phyloP scores from a whole-genome alignment of 2,113 vertebrate genomes.

The Pelobates fuscus region DNA sequence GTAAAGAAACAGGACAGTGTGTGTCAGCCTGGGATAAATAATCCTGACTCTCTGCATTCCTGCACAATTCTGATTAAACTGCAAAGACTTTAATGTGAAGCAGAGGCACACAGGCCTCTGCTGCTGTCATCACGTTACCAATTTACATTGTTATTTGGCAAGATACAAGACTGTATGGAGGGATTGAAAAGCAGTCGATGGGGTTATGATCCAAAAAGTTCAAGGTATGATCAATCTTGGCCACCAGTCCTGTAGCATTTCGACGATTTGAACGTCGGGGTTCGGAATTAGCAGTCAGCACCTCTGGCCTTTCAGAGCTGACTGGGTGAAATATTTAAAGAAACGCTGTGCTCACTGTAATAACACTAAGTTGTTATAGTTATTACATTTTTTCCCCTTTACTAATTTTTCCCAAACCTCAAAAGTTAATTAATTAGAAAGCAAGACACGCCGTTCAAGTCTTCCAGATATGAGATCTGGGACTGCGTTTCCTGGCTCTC shows the following conservation, averaged over 20 bases:
- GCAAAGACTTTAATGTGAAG: background rate
- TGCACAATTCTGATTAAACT: background rate
- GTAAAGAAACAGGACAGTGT: constrained; percentile 12
- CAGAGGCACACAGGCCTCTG: background rate
- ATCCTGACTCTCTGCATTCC: background rate
- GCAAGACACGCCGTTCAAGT: too few relatives aligned
- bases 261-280: too few relatives aligned
- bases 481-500: too few relatives aligned
- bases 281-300: too few relatives aligned
- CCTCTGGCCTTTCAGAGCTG: too few relatives aligned
- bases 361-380: too few relatives aligned
- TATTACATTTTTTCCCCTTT: too few relatives aligned
- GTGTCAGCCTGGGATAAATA: constrained; percentile 4
- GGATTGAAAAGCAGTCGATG: background rate
- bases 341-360: too few relatives aligned
- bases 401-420: too few relatives aligned
- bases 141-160: background rate
- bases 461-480: too few relatives aligned
- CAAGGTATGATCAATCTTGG: background rate
- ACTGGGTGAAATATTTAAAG: too few relatives aligned
- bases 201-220: background rate
- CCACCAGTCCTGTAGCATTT: background rate
- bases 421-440: too few relatives aligned
- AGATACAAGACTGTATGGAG: background rate
- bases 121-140: background rate